Evolutionary conservation across 2,888 invertebrate genomes (phyloP).

Genomic region (Pheosia gnoma): DNA sequence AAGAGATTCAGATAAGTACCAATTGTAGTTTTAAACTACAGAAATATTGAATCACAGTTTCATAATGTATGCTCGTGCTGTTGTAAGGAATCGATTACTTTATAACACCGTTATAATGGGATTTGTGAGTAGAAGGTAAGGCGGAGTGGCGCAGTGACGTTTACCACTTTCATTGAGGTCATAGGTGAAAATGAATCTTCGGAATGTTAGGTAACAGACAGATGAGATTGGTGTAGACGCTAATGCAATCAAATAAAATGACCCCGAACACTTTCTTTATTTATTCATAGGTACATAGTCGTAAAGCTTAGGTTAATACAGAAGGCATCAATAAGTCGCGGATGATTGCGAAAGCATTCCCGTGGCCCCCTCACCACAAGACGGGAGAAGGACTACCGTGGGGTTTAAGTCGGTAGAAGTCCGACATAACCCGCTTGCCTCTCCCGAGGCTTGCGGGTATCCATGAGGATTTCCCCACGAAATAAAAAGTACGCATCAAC

Average conservation of each 20-base stretch:
- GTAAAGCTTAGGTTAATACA: background rate
- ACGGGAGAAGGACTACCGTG: too few relatives aligned
- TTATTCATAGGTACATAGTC: background rate
- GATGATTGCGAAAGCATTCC: too few relatives aligned
- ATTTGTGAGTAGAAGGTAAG: slow-evolving; percentile 13
- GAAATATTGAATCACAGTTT: background rate
- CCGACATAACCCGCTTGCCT: too few relatives aligned
- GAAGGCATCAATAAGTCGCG: too few relatives aligned
- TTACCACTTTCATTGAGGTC: slow-evolving; percentile 56
- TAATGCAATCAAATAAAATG: slow-evolving; percentile 13
- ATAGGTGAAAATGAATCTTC: slow-evolving; percentile 54
- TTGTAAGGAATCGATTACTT: background rate
- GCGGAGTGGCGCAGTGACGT: slow-evolving; percentile 12
- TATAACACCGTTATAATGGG: background rate
- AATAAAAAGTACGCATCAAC: too few relatives aligned
- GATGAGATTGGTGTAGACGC: slow-evolving; percentile 33
- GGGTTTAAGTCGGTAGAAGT: too few relatives aligned
- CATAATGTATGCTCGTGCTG: background rate
- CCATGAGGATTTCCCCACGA: too few relatives aligned
- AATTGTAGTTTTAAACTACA: slow-evolving; percentile 7
- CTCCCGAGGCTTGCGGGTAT: too few relatives aligned
- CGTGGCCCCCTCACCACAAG: too few relatives aligned
- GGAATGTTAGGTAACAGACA: slow-evolving; percentile 47
- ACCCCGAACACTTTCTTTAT: slow-evolving; percentile 12
- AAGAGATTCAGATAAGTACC: slow-evolving; percentile 12